A percentile compares a stretch with the other conserved stretches of the same genome.
phyloP scores from a whole-genome alignment of 1,140 invertebrate genomes.

The Micrasema longulum region DNA sequence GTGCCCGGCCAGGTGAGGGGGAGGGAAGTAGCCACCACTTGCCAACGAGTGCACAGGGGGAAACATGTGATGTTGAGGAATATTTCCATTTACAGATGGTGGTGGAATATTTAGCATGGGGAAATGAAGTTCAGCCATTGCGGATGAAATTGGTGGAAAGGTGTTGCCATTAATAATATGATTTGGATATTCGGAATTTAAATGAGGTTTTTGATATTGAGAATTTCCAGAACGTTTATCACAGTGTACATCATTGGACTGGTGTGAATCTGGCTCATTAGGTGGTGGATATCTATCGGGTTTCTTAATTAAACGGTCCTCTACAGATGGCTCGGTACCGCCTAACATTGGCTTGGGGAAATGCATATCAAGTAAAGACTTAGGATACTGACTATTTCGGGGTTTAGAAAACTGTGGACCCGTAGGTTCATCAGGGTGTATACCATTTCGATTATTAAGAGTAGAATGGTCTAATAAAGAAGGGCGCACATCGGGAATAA shows the following conservation, averaged over 20 bases:
- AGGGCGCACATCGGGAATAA: neutral
- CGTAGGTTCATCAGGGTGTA: neutral
- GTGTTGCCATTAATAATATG: neutral
- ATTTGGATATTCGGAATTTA: too few species aligned
- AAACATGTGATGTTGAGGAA: conserved; percentile 23
- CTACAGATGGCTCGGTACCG: conserved; percentile 9
- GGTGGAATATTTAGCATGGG: conserved; percentile 27
- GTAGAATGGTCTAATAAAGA: neutral
- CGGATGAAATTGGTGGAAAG: neutral
- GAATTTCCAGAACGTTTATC: too few species aligned
- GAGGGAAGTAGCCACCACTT: conserved; percentile 13
- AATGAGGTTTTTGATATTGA: too few species aligned
- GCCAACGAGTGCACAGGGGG: conserved; percentile 4
- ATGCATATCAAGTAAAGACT: conserved; percentile 44
- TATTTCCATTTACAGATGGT: conserved; percentile 10
- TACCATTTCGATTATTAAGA: conserved; percentile 18
- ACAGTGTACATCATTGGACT: too few species aligned
- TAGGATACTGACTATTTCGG: conserved; percentile 33
- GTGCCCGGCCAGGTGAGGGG: neutral
- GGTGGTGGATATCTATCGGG: conserved; percentile 21
- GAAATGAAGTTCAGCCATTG: neutral
- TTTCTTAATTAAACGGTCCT: neutral
- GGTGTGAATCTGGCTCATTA: too few species aligned
- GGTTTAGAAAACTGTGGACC: conserved; percentile 10
- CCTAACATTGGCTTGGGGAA: conserved; percentile 48